Evolutionary conservation across 2,113 vertebrate species (phyloP).

Genomic region (Noturus placidus): DNA sequence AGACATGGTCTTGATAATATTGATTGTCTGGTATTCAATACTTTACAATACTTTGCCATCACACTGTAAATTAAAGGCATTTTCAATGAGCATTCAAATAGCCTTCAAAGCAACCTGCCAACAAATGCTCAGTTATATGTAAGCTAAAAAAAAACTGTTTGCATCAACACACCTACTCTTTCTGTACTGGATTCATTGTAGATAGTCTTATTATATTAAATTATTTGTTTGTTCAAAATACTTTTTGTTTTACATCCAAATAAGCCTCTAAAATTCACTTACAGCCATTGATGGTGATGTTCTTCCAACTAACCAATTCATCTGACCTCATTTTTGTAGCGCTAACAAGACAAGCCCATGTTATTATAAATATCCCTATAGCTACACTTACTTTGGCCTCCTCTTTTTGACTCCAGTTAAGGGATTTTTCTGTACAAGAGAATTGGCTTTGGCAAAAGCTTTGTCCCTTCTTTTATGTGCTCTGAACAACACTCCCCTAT

Average conservation of each 20-base stretch:
- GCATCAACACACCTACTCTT: background rate
- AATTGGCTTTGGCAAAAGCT: background rate
- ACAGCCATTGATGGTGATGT: background rate
- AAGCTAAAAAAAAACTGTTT: background rate
- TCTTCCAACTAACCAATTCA: background rate
- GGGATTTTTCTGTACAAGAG: background rate
- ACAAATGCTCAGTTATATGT: background rate
- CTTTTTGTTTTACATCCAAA: no score
- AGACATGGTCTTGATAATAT: background rate
- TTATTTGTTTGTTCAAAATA: background rate
- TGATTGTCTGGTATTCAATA: background rate
- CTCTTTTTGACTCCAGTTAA: conserved; percentile 3
- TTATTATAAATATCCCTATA: background rate
- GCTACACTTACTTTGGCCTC: background rate
- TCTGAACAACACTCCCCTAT: no score
- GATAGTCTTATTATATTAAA: background rate
- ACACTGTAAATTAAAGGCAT: background rate
- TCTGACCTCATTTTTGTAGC: background rate
- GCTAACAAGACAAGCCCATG: background rate
- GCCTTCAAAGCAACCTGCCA: background rate
- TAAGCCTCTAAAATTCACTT: background rate
- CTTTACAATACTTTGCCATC: background rate
- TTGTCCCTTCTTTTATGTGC: background rate
- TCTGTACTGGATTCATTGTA: background rate
- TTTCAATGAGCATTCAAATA: background rate